These are phyloP conservation scores for Aldrovandia affinis DNA, from an alignment of 2,797 vertebrate genomes.

Conservation along the genomic window DNA sequence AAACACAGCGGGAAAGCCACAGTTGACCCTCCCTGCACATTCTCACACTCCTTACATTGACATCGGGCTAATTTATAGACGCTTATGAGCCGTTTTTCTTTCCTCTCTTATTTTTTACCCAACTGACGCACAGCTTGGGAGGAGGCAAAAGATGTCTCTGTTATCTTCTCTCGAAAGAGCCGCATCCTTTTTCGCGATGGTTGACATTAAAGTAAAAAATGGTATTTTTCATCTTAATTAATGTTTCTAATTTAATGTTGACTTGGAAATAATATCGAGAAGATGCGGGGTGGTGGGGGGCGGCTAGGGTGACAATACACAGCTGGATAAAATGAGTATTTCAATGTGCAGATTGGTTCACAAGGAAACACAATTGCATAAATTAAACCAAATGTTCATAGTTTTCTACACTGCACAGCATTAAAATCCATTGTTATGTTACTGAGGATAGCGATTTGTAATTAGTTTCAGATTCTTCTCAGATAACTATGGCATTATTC, in stretches of 20 bases:
- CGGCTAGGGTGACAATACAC: slow-evolving; percentile 42
- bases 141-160: not conserved
- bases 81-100: slow-evolving; percentile 31
- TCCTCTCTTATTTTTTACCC: slow-evolving; percentile 6
- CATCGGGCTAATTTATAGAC: slow-evolving; percentile 40
- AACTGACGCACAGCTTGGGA: slow-evolving; percentile 7
- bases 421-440: slow-evolving; percentile 50
- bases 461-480: slow-evolving; percentile 66
- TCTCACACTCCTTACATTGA: slow-evolving; percentile 26
- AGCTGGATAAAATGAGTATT: slow-evolving; percentile 59
- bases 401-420: slow-evolving; percentile 20
- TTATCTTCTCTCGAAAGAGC: slow-evolving; percentile 42
- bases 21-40: slow-evolving; percentile 15
- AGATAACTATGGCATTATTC: slow-evolving; percentile 60
- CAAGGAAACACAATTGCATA: slow-evolving; percentile 58
- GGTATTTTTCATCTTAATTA: slow-evolving; percentile 35
- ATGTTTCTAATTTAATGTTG: slow-evolving; percentile 41
- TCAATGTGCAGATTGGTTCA: slow-evolving; percentile 61
- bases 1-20: not conserved
- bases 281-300: slow-evolving; percentile 40
- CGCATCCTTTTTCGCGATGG: slow-evolving; percentile 45
- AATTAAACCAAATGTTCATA: slow-evolving; percentile 62
- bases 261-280: slow-evolving; percentile 46
- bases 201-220: slow-evolving; percentile 50
- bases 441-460: slow-evolving; percentile 55